These are phyloP conservation scores for Germaria angustata DNA, from an alignment of 2,888 invertebrate genomes.

Conservation along the genomic window DNA sequence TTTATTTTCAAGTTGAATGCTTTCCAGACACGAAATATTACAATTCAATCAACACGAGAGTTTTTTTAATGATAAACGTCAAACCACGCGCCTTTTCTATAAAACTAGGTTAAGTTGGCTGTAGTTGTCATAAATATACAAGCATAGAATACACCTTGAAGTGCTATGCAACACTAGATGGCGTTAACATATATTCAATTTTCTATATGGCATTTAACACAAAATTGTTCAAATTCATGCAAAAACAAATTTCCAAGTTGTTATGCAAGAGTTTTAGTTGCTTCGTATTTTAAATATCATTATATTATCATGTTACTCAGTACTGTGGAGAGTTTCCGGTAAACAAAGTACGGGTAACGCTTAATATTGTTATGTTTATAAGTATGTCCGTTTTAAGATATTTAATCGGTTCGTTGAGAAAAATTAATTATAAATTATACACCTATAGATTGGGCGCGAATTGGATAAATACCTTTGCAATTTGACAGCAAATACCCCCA, in stretches of 20 bases:
- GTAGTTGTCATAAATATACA: slow-evolving; percentile 1
- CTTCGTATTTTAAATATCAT: too few relatives aligned
- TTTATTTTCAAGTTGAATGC: neutral
- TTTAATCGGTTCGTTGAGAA: neutral
- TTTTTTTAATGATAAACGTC: slow-evolving; percentile 42
- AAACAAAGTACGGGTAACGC: too few relatives aligned
- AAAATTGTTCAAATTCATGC: too few relatives aligned
- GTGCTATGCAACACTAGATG: neutral
- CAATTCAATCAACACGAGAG: neutral
- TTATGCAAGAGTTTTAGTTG: too few relatives aligned
- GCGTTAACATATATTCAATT: too few relatives aligned
- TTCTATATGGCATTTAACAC: too few relatives aligned
- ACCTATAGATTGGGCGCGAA: slow-evolving; percentile 60
- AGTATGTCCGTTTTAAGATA: too few relatives aligned
- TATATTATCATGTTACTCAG: too few relatives aligned
- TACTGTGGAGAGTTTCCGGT: too few relatives aligned
- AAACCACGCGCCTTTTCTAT: slow-evolving; percentile 54
- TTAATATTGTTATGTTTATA: too few relatives aligned
- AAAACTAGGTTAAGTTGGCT: slow-evolving; percentile 40
- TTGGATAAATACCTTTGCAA: slow-evolving; percentile 60
- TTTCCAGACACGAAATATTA: neutral
- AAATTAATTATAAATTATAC: neutral
- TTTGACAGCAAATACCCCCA: slow-evolving; percentile 37
- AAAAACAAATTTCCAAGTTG: too few relatives aligned
- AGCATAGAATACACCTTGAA: neutral